Evolutionary conservation across 2,888 invertebrate genomes (phyloP).

Genomic region (Volucella bombylans): DNA sequence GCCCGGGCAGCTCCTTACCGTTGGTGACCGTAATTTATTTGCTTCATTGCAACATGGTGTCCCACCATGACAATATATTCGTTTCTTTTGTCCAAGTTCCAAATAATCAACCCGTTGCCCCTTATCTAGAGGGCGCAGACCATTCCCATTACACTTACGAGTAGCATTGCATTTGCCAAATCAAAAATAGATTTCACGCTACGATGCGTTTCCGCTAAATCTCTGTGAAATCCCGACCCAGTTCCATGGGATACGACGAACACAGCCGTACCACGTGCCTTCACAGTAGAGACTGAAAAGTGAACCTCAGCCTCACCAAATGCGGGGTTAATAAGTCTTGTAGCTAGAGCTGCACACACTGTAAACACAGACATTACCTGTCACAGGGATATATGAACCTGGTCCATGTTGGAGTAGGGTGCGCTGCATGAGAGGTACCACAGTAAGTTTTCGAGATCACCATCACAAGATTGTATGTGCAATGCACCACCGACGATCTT

Average conservation of each 20-base stretch:
- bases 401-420: conserved; percentile 5
- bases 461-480: conserved; percentile 71
- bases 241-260: background rate
- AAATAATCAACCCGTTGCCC: background rate
- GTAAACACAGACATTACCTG: conserved; percentile 72
- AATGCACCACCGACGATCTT: conserved; percentile 13
- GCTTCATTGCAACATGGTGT: conserved; percentile 37
- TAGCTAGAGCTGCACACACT: conserved; percentile 51
- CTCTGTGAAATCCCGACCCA: conserved; percentile 24
- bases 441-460: conserved; percentile 63
- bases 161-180: conserved; percentile 44
- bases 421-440: conserved; percentile 11
- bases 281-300: conserved; percentile 64
- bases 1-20: conserved; percentile 1
- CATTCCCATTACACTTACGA: conserved; percentile 1
- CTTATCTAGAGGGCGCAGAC: conserved; percentile 27
- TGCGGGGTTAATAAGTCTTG: conserved; percentile 69
- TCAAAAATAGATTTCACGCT: conserved; percentile 68
- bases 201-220: conserved; percentile 63
- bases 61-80: background rate
- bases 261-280: conserved; percentile 34
- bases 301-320: conserved; percentile 35
- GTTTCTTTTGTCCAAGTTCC: conserved; percentile 1
- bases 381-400: conserved; percentile 73
- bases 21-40: conserved; percentile 9